Evolutionary conservation across 2,113 vertebrate species (phyloP).

Genomic region (Micronycteris hirsuta): DNA sequence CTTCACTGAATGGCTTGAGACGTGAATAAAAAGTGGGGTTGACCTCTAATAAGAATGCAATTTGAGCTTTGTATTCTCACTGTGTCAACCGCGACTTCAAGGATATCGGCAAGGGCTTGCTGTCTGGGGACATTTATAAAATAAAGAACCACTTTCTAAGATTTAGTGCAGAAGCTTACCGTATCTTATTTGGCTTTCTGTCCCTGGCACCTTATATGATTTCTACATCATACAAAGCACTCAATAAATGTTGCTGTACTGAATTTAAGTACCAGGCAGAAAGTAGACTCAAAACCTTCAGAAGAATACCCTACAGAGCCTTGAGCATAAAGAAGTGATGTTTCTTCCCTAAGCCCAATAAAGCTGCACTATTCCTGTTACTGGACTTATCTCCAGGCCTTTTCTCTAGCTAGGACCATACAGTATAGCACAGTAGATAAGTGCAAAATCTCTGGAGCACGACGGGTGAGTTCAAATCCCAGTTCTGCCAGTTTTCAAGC

Average conservation of each 20-base stretch:
- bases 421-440: not conserved
- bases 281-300: not conserved
- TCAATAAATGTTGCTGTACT: not conserved
- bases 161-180: slow-evolving; percentile 11
- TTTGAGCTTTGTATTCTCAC: not conserved
- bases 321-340: not conserved
- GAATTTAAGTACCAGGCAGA: slow-evolving; percentile 29
- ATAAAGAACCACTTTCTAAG: slow-evolving; percentile 10
- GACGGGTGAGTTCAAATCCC: not conserved
- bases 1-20: not conserved
- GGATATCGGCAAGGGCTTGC: not conserved
- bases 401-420: not conserved
- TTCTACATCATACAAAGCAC: not conserved
- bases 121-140: slow-evolving; percentile 21
- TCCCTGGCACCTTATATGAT: not conserved
- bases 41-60: not conserved
- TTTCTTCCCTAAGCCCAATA: not conserved
- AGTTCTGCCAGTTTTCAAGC: not conserved
- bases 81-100: slow-evolving; percentile 2
- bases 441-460: not conserved
- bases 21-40: not conserved
- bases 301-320: not conserved
- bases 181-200: not conserved
- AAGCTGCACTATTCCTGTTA: not conserved
- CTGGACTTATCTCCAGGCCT: not conserved